Evolutionary conservation across 2,888 invertebrate species (phyloP), one percentile per base, ranked within the genome.

Genomic region (Notodonta dromedarius): DNA sequence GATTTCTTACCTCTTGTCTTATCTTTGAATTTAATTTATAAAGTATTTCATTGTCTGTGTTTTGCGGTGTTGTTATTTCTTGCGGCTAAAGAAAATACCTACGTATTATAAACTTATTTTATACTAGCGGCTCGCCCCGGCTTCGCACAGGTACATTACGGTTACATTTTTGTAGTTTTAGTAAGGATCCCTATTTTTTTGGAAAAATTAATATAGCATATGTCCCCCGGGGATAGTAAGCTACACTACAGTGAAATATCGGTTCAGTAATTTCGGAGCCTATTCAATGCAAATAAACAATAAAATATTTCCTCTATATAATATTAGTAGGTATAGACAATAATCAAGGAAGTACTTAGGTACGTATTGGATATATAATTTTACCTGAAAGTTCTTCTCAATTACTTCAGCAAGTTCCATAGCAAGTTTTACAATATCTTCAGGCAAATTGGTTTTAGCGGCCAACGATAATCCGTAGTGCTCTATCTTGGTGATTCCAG

Each of bases 391-490:
- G 64, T 79, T 85, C 44, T 78, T 78, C 0, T 77, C 71, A 55
- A 94, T 91, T 2, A 93, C 71, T 57, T 85, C 85, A 7, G 94
- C 90, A 2, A 94, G 80, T 66, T 93, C 88, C 60, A 90, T 87
- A 0, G 96, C 95, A 54, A 94, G 79, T 57, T 92, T 85, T 0
- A 95, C 86, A 5, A 95, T 93, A n/a, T 88, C 83, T 65, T 90
- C 84, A 0, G 96, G 96, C 74, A 96, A 89, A 67, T 95, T 93
- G 0, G 95, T 95, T 70, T 94, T 94, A 64, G 94, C 88, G 2
- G 96, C 96, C 57, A 96, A 84, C 39, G 94, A 91, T 40, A 97
- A 86, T 0, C 97, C 97, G 76, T 97, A 97, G 65, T 94, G 89
- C 68, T 94, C 90, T 4, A 96, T 85, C 12, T 89, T 85, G 0